Evolutionary conservation across 2,888 invertebrate genomes (phyloP), one percentile per base, ranked within the genome.

Genomic region (Diplazon laetatorius): DNA sequence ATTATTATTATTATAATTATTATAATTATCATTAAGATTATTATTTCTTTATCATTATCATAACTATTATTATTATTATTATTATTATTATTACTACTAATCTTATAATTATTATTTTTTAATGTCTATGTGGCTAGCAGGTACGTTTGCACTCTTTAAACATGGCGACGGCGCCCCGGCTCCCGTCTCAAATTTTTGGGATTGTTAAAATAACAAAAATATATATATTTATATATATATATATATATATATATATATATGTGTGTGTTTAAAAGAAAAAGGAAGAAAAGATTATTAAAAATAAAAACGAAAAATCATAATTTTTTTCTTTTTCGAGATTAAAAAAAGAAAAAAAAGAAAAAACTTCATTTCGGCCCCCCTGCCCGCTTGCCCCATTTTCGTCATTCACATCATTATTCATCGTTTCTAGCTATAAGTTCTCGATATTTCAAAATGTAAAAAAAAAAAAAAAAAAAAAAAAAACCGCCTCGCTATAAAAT

Each of bases 61-160:
- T 57, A 76, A 65, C 57, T 62, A 73, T 57, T 76, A 71, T 66
- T 62, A n/a, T n/a, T n/a, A n/a, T n/a, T n/a, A n/a, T n/a, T 80
- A 48, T 70, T 55, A 65, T 57, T 62, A 75, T 57, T 76, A 65
- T 65, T 62, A 73, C 57, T 76, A 71, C 63, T 62, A 70, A 48
- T 50, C 20, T 48, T 35, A 50, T 44, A 57, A 79, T 81, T 81
- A 82, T 84, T 84, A 75, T 80, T 84, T 74, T 82, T 84, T 84
- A 85, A 84, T 84, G 83, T 87, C 85, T 87, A 85, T 87, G 85
- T 86, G 72, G 83, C 85, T 88, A 87, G 84, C 89, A 89, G 89
- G 89, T 89, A 89, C 89, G 82, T 87, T 86, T 87, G 86, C 86
- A 88, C 85, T 89, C 85, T 84, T 85, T 78, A 83, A 84, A 83